Base-by-base conservation (phyloP, 2,113 vertebrate genomes). In the Mobula birostris region DNA sequence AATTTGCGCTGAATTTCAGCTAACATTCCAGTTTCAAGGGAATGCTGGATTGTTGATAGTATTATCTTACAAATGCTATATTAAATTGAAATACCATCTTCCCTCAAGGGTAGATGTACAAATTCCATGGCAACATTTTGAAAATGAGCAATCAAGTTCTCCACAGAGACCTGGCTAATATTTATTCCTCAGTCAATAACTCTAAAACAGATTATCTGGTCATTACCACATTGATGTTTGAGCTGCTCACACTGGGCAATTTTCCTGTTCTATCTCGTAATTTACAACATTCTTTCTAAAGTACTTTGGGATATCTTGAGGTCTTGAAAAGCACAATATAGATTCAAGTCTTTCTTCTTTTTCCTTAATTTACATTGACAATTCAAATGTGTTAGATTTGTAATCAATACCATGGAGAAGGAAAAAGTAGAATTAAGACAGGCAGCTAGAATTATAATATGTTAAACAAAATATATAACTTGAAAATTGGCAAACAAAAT, bases 331-430 rank as follows among this genome's bases (percentile, higher is more conserved):
- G 0, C 56, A 15, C 58, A 5, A 15, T 14, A 88, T 63, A 6
- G 58, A 88, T 88, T 9, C 58, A 63, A 88, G 58, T 88, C 83
- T 63, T 87, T 12, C 15, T 63, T 88, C 80, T 63, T 88, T 88
- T 74, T 74, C 72, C 56, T 88, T 63, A 63, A 88, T 88, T 88
- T 88, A n/a, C 58, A 63, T 88, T 15, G 58, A n/a, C 63, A 27
- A 88, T 88, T 24, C 11, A 63, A 63, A 29, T 63, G 61, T 9
- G 56, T 63, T 88, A 63, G 58, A 88, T 88, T 88, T 88, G 27
- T 9, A 61, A 9, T 24, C 56, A 29, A 88, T 15, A 63, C 58
- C 58, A 88, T 6, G 5, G 24, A n/a, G 27, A 29, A 29, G 8
- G 9, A 11, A 8, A 27, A 56, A 61, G 24, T 85, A 24, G 48